Evolutionary conservation across 2,113 vertebrate species (phyloP).

Genomic region (Seriola dumerili): DNA sequence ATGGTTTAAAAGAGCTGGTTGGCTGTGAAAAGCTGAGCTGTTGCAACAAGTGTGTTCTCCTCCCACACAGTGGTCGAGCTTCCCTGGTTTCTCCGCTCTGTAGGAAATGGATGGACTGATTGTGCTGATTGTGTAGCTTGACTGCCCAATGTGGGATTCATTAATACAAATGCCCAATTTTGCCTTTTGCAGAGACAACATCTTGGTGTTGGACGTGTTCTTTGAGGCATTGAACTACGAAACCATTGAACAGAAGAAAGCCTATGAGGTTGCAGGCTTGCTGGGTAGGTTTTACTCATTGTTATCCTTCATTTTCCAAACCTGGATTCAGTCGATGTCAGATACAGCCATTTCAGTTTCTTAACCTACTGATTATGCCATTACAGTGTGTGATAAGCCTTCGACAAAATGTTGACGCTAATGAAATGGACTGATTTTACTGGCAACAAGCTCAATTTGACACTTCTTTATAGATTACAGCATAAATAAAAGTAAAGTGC

Average conservation of each 20-base stretch:
- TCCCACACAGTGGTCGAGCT: background rate
- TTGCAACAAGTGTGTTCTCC: background rate
- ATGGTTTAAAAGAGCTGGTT: background rate
- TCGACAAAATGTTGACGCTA: background rate
- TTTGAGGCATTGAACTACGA: constrained; percentile 99
- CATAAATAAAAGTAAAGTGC: background rate
- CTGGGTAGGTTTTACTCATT: constrained; percentile 86
- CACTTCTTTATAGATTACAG: background rate
- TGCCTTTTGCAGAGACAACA: constrained; percentile 92
- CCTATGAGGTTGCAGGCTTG: constrained; percentile 97
- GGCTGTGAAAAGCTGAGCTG: background rate
- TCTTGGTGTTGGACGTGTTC: constrained; percentile 97
- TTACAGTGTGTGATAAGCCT: background rate
- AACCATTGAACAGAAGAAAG: constrained; percentile 99
- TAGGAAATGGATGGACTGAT: background rate
- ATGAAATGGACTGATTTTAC: background rate
- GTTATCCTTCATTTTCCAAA: constrained; percentile 3
- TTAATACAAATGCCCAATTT: constrained; percentile 8
- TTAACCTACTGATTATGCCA: too few relatives aligned
- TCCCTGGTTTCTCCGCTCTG: background rate
- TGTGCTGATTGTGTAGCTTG: constrained; percentile 4
- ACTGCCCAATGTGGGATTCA: constrained; percentile 16
- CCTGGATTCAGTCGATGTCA: background rate
- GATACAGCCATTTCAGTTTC: too few relatives aligned
- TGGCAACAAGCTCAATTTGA: background rate